Conservation (phyloP, 2,113 vertebrate genomes). For the Grammomys dolichurus region DNA sequence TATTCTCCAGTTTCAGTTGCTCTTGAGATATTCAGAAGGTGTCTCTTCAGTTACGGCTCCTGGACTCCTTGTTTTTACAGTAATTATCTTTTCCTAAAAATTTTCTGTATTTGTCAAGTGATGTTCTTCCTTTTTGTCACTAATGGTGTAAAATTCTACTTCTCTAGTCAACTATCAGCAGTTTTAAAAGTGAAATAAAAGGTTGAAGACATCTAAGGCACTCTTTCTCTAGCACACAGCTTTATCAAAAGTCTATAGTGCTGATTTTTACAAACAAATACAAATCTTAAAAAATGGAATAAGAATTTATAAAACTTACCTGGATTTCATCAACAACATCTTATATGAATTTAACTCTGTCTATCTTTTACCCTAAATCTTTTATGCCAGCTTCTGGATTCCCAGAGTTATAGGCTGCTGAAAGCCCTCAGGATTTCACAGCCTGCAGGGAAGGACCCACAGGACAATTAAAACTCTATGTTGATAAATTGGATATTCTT, state of each 20-base stretch:
- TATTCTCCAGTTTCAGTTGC: not conserved
- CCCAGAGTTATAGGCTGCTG: not conserved
- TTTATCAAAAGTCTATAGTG: not conserved
- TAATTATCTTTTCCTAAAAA: not conserved
- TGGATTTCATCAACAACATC: not conserved
- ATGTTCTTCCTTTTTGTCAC: not conserved
- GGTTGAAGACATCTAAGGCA: not conserved
- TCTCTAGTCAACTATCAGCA: not conserved
- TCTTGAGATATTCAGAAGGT: not conserved
- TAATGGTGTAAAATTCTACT: not conserved
- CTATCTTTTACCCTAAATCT: not conserved
- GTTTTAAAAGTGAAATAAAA: not conserved
- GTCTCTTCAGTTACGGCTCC: not conserved
- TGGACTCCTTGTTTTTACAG: not conserved
- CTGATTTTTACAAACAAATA: not conserved
- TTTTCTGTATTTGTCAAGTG: not conserved
- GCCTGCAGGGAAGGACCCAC: not conserved
- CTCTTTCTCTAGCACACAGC: not conserved
- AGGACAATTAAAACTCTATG: conserved; percentile 38
- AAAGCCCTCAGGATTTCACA: not conserved
- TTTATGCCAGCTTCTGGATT: not conserved
- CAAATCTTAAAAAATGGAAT: not conserved
- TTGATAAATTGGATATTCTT: not conserved
- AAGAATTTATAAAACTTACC: conserved; percentile 30
- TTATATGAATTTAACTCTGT: not conserved